A percentile compares a stretch with the other conserved stretches of the same genome.
Evolutionary conservation across 2,888 invertebrate species (phyloP).

Genomic region (Nemoura dubitans): DNA sequence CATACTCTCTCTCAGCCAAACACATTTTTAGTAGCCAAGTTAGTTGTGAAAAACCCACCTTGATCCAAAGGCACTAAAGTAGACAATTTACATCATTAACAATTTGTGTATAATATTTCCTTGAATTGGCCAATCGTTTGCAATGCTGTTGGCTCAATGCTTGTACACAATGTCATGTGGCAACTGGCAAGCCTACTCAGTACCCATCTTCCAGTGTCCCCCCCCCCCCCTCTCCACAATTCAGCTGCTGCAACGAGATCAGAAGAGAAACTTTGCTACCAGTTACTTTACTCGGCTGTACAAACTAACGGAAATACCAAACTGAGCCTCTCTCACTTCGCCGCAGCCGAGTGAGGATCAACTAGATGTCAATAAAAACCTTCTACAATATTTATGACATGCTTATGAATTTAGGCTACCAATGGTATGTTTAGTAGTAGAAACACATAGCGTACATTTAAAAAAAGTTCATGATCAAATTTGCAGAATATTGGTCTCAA

Average conservation of each 20-base stretch:
- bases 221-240: too few species aligned
- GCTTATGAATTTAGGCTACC: neutral
- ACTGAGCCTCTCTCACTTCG: neutral
- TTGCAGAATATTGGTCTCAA: neutral
- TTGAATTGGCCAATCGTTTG: conserved; percentile 3
- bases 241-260: too few species aligned
- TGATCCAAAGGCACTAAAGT: conserved; percentile 34
- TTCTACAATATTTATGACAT: neutral
- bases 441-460: too few species aligned
- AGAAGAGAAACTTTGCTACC: too few species aligned
- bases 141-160: neutral
- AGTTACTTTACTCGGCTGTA: too few species aligned
- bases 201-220: neutral
- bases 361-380: neutral
- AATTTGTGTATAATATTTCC: neutral
- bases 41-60: neutral
- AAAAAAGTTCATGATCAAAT: neutral
- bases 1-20: neutral
- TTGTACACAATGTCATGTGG: conserved; percentile 29
- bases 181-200: conserved; percentile 37
- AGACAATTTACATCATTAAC: conserved; percentile 30
- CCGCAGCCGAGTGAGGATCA: neutral
- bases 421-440: neutral
- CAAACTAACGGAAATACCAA: neutral
- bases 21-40: neutral